Conservation (phyloP, 1,140 invertebrate genomes). For the Lineus longissimus region DNA sequence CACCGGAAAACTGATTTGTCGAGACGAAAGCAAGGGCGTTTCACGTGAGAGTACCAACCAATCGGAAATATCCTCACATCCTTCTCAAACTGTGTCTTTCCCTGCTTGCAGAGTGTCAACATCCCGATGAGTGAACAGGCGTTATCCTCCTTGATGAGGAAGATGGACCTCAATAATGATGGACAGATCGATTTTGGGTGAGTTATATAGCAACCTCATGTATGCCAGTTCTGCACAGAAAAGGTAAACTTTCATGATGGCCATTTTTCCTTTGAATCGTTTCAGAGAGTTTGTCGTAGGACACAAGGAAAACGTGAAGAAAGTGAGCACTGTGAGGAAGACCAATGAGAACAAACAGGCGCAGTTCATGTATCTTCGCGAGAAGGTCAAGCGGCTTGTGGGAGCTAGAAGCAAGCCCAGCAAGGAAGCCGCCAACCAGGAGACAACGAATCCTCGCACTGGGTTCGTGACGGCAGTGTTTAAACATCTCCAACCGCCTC, state of each 20-base stretch:
- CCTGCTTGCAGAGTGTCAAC: slow-evolving; percentile 34
- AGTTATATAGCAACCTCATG: slow-evolving; percentile 9
- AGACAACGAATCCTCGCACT: too few relatives aligned
- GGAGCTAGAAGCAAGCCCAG: too few relatives aligned
- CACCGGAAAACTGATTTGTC: too few relatives aligned
- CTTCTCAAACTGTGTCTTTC: too few relatives aligned
- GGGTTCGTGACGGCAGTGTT: too few relatives aligned
- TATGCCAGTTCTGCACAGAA: neutral
- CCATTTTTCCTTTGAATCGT: neutral
- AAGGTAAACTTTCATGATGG: neutral
- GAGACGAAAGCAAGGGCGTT: too few relatives aligned
- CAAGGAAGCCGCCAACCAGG: too few relatives aligned
- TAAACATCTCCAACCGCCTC: too few relatives aligned
- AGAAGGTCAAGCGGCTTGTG: too few relatives aligned
- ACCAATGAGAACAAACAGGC: too few relatives aligned
- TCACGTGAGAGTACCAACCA: too few relatives aligned
- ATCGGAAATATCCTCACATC: neutral
- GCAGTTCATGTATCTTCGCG: too few relatives aligned
- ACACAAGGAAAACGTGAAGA: neutral
- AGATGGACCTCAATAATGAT: slow-evolving; percentile 38
- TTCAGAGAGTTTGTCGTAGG: neutral
- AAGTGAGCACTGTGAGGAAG: neutral
- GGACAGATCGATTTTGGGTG: slow-evolving; percentile 41
- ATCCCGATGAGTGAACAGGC: slow-evolving; percentile 33
- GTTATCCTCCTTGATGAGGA: slow-evolving; percentile 34